Conservation (phyloP, 2,888 invertebrate genomes). For the Heliconius aoede region DNA sequence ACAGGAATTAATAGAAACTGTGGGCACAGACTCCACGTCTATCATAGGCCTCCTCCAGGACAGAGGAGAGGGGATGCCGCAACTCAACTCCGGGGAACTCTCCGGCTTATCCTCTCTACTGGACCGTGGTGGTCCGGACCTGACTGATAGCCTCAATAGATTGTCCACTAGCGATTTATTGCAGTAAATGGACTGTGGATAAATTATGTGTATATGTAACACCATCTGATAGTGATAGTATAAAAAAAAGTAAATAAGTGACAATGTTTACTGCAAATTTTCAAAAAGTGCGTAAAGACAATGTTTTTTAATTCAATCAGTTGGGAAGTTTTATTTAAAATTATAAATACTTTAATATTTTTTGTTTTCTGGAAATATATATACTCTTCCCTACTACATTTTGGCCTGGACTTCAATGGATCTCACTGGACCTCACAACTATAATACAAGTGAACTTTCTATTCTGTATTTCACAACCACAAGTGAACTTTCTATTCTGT, state of each 20-base stretch:
- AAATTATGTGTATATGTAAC: not conserved
- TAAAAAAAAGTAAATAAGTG: slow-evolving; percentile 1
- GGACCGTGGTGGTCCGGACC: slow-evolving; percentile 54
- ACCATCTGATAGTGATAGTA: not conserved
- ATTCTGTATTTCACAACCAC: not conserved
- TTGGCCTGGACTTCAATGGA: not conserved
- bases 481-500: no score
- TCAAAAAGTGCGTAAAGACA: not conserved
- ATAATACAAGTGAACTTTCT: not conserved
- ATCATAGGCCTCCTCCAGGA: slow-evolving; percentile 59
- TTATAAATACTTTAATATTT: not conserved
- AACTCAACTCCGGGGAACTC: slow-evolving; percentile 80
- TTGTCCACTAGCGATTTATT: slow-evolving; percentile 64
- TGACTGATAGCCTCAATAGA: slow-evolving; percentile 61
- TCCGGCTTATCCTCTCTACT: slow-evolving; percentile 60
- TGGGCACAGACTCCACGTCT: slow-evolving; percentile 52
- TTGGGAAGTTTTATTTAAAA: not conserved
- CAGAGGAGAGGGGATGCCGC: slow-evolving; percentile 57
- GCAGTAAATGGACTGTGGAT: slow-evolving; percentile 21
- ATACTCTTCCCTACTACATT: not conserved
- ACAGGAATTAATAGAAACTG: slow-evolving; percentile 56
- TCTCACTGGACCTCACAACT: no score
- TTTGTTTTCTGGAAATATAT: not conserved
- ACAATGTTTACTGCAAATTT: not conserved
- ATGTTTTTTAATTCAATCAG: not conserved